phyloP scores from a whole-genome alignment of 2,888 invertebrate genomes.

The Anthrax anthrax region DNA sequence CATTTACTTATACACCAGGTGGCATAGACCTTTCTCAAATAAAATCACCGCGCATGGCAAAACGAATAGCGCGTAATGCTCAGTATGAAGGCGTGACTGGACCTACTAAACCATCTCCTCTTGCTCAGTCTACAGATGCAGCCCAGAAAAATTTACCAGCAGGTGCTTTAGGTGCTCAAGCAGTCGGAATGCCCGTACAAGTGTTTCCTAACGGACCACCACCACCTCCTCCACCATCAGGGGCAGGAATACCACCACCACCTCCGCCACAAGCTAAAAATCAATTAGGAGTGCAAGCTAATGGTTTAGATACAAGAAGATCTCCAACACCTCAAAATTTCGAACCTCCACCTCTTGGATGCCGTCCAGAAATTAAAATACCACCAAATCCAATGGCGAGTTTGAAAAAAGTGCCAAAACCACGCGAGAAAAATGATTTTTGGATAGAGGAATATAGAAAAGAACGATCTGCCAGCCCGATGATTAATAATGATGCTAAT shows the following conservation, averaged over 20 bases:
- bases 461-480: conserved; percentile 35
- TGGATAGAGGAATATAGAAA: conserved; percentile 41
- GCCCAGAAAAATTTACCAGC: conserved; percentile 35
- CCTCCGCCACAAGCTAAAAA: conserved; percentile 35
- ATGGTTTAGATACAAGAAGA: conserved; percentile 36
- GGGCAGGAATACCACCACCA: conserved; percentile 19
- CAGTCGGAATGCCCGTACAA: conserved; percentile 49
- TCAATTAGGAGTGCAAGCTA: conserved; percentile 38
- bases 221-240: conserved; percentile 24
- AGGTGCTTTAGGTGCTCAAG: conserved; percentile 45
- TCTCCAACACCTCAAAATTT: conserved; percentile 38
- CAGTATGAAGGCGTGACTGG: conserved; percentile 51
- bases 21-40: conserved; percentile 85
- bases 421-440: conserved; percentile 48
- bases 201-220: conserved; percentile 41
- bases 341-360: conserved; percentile 38
- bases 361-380: conserved; percentile 59
- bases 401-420: conserved; percentile 53
- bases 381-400: conserved; percentile 58
- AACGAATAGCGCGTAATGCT: conserved; percentile 55
- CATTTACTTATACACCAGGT: conserved; percentile 92
- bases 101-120: conserved; percentile 39
- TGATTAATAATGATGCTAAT: conserved; percentile 16
- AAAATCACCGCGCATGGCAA: conserved; percentile 76
- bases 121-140: conserved; percentile 30